Conservation (phyloP, 2,113 vertebrate genomes). For the Nerophis ophidion region DNA sequence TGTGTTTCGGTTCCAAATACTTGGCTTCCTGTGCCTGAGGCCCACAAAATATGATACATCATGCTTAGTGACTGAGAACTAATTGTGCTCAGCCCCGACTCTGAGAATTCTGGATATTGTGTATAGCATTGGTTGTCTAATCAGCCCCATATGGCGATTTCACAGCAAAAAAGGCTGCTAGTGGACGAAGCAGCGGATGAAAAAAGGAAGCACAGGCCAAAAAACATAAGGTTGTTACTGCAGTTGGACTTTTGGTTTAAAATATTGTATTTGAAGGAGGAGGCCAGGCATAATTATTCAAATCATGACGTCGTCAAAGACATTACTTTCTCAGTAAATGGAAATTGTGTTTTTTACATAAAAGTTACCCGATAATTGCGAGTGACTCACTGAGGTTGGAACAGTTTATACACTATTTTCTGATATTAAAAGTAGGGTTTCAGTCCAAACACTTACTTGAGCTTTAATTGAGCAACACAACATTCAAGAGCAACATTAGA, state of each 20-base stretch:
- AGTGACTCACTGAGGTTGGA: not conserved
- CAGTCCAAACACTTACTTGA: constrained; percentile 5
- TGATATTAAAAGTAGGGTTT: constrained; percentile 22
- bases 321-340: constrained; percentile 3
- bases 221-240: constrained; percentile 28
- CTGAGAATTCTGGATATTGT: constrained; percentile 27
- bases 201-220: constrained; percentile 24
- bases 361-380: too few species aligned
- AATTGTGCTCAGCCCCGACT: constrained; percentile 38
- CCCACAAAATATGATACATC: constrained; percentile 40
- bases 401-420: constrained; percentile 16
- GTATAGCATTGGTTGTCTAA: constrained; percentile 53
- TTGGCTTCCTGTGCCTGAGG: constrained; percentile 44
- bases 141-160: constrained; percentile 57
- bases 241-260: constrained; percentile 7
- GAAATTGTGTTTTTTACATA: not conserved
- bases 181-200: constrained; percentile 29
- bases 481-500: constrained; percentile 12
- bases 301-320: constrained; percentile 9
- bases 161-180: constrained; percentile 27
- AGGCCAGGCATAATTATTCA: constrained; percentile 12
- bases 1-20: constrained; percentile 45
- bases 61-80: constrained; percentile 39
- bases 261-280: too few species aligned
- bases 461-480: not conserved